Evolutionary conservation across 2,797 vertebrate genomes (phyloP).

Genomic region (Acrocephalus scirpaceus): DNA sequence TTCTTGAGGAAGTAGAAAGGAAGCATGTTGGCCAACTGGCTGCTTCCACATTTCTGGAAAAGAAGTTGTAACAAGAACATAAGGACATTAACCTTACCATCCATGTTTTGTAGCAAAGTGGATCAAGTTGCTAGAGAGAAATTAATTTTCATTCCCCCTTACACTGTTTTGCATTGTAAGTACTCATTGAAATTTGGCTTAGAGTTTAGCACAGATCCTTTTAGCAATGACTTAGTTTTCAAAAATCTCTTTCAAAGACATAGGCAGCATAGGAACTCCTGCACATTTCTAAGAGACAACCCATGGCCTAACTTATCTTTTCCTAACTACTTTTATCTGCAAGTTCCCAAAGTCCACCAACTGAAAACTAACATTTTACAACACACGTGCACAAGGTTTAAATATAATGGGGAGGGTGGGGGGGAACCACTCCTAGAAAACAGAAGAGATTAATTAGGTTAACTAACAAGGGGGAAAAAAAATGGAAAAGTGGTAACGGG

Average conservation of each 20-base stretch:
- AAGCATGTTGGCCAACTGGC: not conserved
- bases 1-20: not conserved
- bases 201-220: not conserved
- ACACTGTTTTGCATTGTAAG: fast-evolving
- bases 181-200: not conserved
- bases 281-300: not conserved
- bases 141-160: not conserved
- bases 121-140: not conserved
- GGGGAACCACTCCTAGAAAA: not conserved
- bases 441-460: not conserved
- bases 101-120: not conserved
- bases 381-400: not conserved
- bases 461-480: not conserved
- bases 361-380: not conserved
- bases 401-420: not conserved
- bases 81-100: not conserved
- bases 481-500: too few species aligned
- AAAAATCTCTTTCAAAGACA: not conserved
- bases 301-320: not conserved
- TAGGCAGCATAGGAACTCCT: not conserved
- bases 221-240: not conserved
- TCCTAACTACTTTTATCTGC: not conserved
- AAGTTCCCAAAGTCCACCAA: not conserved
- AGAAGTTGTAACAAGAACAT: not conserved
- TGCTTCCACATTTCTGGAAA: not conserved